A percentile compares a stretch with the other conserved stretches of the same genome.
phyloP scores from a whole-genome alignment of 2,113 vertebrate species.

The Ctenomys sociabilis region DNA sequence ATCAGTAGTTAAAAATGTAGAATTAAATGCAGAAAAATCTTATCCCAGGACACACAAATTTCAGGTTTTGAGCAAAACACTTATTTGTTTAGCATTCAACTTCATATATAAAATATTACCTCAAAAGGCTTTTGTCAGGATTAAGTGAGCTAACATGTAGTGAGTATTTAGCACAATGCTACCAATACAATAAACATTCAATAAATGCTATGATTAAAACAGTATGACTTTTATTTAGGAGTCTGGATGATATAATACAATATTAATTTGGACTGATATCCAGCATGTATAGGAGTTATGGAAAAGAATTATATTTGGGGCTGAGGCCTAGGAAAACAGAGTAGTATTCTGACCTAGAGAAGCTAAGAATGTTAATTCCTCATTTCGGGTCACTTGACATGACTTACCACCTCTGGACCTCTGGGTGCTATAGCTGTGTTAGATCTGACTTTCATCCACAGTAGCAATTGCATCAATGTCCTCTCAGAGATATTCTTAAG shows the following conservation, averaged over 20 bases:
- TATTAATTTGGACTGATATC: not conserved
- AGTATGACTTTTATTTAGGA: not conserved
- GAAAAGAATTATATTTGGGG: not conserved
- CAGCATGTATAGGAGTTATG: not conserved
- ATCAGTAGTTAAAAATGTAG: not conserved
- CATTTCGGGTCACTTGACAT: not conserved
- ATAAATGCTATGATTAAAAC: not conserved
- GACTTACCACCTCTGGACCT: not conserved
- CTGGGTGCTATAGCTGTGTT: not conserved
- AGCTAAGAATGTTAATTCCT: slow-evolving; percentile 18
- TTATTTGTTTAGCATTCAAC: not conserved
- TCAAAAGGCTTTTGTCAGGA: not conserved
- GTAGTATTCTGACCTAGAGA: not conserved
- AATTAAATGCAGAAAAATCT: not conserved
- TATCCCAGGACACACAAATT: not conserved
- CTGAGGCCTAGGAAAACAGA: not conserved
- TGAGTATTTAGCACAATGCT: not conserved
- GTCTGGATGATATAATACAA: not conserved
- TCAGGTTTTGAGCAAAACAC: not conserved
- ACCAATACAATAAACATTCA: not conserved
- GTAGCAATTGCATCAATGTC: slow-evolving; percentile 48
- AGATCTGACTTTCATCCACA: slow-evolving; percentile 29
- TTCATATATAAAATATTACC: not conserved
- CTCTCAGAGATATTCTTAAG: slow-evolving; percentile 38
- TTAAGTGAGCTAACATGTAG: not conserved